Evolutionary conservation across 2,797 vertebrate genomes (phyloP).

Genomic region (Poeciliopsis turneri): DNA sequence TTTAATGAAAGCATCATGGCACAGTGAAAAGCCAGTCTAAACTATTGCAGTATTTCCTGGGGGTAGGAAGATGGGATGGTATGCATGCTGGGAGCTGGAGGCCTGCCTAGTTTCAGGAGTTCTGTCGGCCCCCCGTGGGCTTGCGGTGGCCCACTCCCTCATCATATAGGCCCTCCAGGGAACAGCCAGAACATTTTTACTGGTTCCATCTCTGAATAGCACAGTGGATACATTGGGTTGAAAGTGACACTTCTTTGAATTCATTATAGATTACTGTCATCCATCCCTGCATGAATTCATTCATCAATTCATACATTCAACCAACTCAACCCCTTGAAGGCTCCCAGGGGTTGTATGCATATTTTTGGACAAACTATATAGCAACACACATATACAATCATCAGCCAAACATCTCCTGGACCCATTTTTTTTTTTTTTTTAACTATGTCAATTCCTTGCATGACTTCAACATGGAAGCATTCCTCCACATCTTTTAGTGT

Average conservation of each 20-base stretch:
- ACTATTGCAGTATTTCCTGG: slow-evolving; percentile 73
- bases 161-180: slow-evolving; percentile 44
- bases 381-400: not conserved
- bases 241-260: not conserved
- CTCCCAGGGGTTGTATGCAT: not conserved
- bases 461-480: not conserved
- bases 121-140: slow-evolving; percentile 60
- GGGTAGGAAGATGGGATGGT: slow-evolving; percentile 84
- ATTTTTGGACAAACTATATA: not conserved
- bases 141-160: slow-evolving; percentile 55
- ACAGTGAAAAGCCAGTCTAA: slow-evolving; percentile 76
- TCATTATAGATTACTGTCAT: not conserved
- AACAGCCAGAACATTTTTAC: slow-evolving; percentile 50
- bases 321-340: not conserved
- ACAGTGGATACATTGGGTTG: not conserved
- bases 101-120: slow-evolving; percentile 71
- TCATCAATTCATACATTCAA: not conserved
- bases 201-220: slow-evolving; percentile 10
- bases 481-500: not conserved
- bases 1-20: slow-evolving; percentile 84
- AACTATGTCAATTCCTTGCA: too few relatives aligned
- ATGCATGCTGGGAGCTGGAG: slow-evolving; percentile 82
- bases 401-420: not conserved
- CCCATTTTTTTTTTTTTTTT: too few relatives aligned
- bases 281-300: not conserved